Evolutionary conservation across 2,113 vertebrate genomes (phyloP), one percentile per base, ranked within the genome.

Genomic region (Lathamus discolor): DNA sequence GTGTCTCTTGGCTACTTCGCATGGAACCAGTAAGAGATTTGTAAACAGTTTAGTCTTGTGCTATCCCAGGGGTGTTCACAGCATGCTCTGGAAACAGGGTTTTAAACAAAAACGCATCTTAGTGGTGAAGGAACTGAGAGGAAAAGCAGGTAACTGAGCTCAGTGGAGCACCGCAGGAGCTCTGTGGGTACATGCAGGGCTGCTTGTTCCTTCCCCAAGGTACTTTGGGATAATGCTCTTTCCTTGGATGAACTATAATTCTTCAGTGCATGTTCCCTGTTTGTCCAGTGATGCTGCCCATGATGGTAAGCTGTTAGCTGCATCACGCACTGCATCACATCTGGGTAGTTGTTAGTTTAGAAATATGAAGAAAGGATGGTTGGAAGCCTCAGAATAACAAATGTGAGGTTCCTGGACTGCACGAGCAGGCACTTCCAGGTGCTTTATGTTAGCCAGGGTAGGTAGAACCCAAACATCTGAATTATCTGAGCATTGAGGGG

Each of bases 101-200:
- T 76, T 76, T 52, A 43, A 89, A 76, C 22, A 66, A 90, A 84
- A 15, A 6, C 13, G 5, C 2, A 0, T 41, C 48, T 85, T 61
- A 19, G 31, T 70, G 69, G 52, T 54, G 48, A 61, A 83, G 89
- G 39, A 86, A 64, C 16, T 4, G 75, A 81, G 73, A 27, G 33
- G 52, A 29, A 52, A 62, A 44, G 48, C 81, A 72, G 77, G 6
- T 29, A 27, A 41, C 62, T 35, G 52, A 74, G 41, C 88, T 77
- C 22, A 22, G 44, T 1, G 8, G 49, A 79, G 82, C 78, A 6
- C 46, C 39, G 28, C 18, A 74, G 52, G 33, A 23, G 25, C 37
- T 48, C 27, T 68, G 44, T 6, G 29, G 72, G 37, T 28, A 0
- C 4, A 0, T 0, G 31, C 43, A 35, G 27, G 41, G 54, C 48